phyloP scores from a whole-genome alignment of 2,888 invertebrate genomes.

The Prosopocoilus inquinatus region DNA sequence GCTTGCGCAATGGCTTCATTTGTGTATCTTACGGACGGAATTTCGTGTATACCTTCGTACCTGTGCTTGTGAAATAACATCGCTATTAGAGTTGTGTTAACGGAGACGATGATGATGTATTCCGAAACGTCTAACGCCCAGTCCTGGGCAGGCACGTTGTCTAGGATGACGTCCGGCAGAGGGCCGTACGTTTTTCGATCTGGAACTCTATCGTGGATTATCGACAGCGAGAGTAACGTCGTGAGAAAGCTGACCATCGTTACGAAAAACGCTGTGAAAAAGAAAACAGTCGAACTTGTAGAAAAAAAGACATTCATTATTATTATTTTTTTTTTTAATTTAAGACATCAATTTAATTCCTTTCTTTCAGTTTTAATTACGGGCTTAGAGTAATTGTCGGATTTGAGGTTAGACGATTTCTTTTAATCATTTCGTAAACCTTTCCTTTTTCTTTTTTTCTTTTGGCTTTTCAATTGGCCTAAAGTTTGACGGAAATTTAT shows the following conservation, averaged over 20 bases:
- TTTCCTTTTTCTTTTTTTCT: too few relatives aligned
- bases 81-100: slow-evolving; percentile 72
- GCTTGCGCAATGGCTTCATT: too few relatives aligned
- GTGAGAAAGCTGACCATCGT: slow-evolving; percentile 63
- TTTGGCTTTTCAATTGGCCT: too few relatives aligned
- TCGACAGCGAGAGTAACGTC: slow-evolving; percentile 71
- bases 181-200: slow-evolving; percentile 71
- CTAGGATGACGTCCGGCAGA: slow-evolving; percentile 80
- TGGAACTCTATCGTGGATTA: slow-evolving; percentile 86
- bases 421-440: too few relatives aligned
- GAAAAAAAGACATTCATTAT: too few relatives aligned
- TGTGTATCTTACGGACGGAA: too few relatives aligned
- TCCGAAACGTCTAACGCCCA: slow-evolving; percentile 85
- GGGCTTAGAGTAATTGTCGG: too few relatives aligned
- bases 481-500: too few relatives aligned
- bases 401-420: too few relatives aligned
- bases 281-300: slow-evolving; percentile 14
- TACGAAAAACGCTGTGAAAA: slow-evolving; percentile 59
- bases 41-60: slow-evolving; percentile 46
- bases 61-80: slow-evolving; percentile 85
- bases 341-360: too few relatives aligned
- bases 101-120: slow-evolving; percentile 79
- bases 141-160: slow-evolving; percentile 69
- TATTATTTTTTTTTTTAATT: too few relatives aligned
- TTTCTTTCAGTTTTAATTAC: too few relatives aligned